Conservation (phyloP, 1,140 invertebrate species). For the Trichomalopsis sarcophagae region DNA sequence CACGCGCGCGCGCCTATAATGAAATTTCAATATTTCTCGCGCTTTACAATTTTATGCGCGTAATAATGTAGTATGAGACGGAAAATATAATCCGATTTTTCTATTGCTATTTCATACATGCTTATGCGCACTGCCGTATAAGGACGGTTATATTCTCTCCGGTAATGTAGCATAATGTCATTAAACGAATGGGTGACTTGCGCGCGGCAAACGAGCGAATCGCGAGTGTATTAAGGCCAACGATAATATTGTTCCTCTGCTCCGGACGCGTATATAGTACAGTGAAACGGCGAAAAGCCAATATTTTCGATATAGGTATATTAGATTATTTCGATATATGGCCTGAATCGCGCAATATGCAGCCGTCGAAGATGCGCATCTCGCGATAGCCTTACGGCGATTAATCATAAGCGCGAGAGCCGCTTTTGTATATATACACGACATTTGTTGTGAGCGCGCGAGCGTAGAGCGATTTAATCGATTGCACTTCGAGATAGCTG, state of each 20-base stretch:
- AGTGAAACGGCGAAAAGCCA: not conserved
- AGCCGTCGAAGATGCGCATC: not conserved
- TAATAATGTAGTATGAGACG: not conserved
- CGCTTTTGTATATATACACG: too few species aligned
- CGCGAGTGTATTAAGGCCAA: not conserved
- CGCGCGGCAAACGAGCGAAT: too few species aligned
- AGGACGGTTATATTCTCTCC: too few species aligned
- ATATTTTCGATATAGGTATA: not conserved
- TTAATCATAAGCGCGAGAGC: not conserved
- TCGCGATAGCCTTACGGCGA: constrained; percentile 16
- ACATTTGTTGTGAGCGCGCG: not conserved
- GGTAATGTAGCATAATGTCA: too few species aligned
- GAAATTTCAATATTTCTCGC: not conserved
- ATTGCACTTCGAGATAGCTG: not conserved
- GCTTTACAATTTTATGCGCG: not conserved
- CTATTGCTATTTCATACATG: too few species aligned
- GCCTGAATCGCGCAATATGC: not conserved
- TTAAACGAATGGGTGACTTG: too few species aligned
- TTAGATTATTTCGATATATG: too few species aligned
- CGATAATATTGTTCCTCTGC: not conserved
- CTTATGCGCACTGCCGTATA: too few species aligned
- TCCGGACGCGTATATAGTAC: too few species aligned
- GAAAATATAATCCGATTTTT: not conserved
- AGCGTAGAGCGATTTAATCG: not conserved
- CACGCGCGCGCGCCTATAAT: not conserved